Evolutionary conservation across 2,888 invertebrate genomes (phyloP), one percentile per base, ranked within the genome.

Genomic region (Melikaiella ostensackeni): DNA sequence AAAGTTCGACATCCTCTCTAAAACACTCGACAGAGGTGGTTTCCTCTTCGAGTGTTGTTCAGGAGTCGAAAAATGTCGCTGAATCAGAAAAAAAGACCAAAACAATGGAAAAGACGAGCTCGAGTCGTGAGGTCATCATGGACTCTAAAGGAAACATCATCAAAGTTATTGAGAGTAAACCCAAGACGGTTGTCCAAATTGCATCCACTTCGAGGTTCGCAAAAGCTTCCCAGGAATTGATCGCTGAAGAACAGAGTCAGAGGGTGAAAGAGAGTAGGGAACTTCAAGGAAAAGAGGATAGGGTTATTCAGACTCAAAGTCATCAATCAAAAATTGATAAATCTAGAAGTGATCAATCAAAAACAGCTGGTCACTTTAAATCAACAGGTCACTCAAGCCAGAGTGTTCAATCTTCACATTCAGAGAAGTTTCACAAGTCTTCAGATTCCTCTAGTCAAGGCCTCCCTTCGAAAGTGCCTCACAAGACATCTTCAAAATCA

Each of bases 101-200:
- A 81, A 82, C 84, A 35, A 81, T 86, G 27, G 89, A 90, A 81
- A 82, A 86, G 42, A 89, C 85, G 76, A 88, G 85, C 74, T 85
- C 84, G 0, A 87, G 87, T 66, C 87, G 89, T 30, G 90, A 90
- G 80, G 85, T 88, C 16, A 80, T 90, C 76, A 84, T 86, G 83
- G 90, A 90, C 66, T 87, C 90, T 0, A 89, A 87, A 79, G 90
- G 90, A 9, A 89, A 90, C 74, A 84, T 89, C 8, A 80, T 90
- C 70, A 83, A 84, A 75, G 86, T 89, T 30, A 86, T 88, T 64
- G 89, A 90, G 64, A 81, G 83, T 19, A 66, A 79, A 2, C 86
- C 89, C 4, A 83, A 77, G 24, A 85, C 83, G 1, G 62, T 80
- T 1, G 81, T 80, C 16, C 81, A 86, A 38, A 75, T 64, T 5